Base-by-base conservation (phyloP, 2,888 invertebrate genomes). In the Piscicola geometra region DNA sequence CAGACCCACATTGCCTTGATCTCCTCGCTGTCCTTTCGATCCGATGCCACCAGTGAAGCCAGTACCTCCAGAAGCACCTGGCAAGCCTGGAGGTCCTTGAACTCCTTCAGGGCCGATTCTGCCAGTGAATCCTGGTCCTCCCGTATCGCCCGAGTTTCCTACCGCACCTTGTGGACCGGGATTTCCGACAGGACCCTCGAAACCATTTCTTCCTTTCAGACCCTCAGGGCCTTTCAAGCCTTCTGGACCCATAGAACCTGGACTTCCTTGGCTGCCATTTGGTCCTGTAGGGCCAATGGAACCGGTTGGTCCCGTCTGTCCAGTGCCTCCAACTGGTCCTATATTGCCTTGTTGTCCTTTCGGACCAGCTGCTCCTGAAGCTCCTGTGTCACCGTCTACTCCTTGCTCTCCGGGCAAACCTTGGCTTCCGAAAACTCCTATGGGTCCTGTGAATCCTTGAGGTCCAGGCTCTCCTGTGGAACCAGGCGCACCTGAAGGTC, bases 121-220 rank as follows among this genome's bases (percentile, higher is more conserved):
- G 33, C 84, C 89, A 87, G 85, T 81, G 0, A 81, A 80, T 64
- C 86, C 86, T 0, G 82, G 82, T 35, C 67, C 72, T 50, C 76
- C 79, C n/a, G 72, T 52, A n/a, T 30, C 69, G 47, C 79, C 79
- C 30, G 52, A 30, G 15, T 72, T 71, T 21, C 79, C 79, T 52
- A 60, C 5, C 0, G 56, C 35, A 71, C 79, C 79, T 32, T 75
- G 66, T 35, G 72, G 74, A 41, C 79, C 79, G 35, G 36, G n/a
- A 52, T 50, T 25, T 52, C 77, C 77, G 1, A 70, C 73, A 32
- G 76, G 73, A 18, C 71, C 76, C 32, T 64, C 30, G 18, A n/a
- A 9, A 15, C 77, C 78, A 33, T 32, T 21, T 25, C 71, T 56
- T 2, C 79, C 79, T 28, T 72, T 28, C 12, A 52, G 30, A 64